Conservation (phyloP, 2,113 vertebrate genomes). For the Tetrao urogallus region DNA sequence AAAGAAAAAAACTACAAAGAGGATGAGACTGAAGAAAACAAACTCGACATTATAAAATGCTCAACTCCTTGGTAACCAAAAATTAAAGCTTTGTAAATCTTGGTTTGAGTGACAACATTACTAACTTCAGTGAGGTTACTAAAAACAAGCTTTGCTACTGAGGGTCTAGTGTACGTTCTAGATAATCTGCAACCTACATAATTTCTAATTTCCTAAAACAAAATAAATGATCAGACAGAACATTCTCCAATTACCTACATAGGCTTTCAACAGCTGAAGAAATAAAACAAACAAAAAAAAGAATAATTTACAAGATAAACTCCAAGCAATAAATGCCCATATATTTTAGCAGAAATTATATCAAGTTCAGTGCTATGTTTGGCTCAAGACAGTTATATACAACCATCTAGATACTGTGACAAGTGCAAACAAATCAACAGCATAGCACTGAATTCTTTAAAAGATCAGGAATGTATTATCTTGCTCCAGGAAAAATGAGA, state of each 20-base stretch:
- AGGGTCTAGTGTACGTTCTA: neutral
- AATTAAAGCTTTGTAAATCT: neutral
- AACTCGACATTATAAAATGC: neutral
- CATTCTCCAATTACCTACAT: neutral
- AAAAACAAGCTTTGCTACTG: neutral
- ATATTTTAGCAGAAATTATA: neutral
- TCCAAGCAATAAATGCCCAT: neutral
- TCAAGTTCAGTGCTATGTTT: neutral
- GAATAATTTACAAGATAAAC: neutral
- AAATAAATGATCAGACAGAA: neutral
- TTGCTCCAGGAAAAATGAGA: neutral
- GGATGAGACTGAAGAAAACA: neutral
- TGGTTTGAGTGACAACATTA: neutral
- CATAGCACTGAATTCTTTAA: neutral
- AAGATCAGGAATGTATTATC: neutral
- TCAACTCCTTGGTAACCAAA: neutral
- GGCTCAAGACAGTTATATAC: neutral
- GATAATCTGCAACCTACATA: neutral
- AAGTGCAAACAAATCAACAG: neutral
- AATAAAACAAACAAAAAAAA: neutral
- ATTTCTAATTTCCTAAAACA: neutral
- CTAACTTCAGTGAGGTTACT: neutral
- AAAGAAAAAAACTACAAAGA: neutral
- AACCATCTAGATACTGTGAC: neutral
- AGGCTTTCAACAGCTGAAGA: neutral